phyloP scores from a whole-genome alignment of 64 coral and sea anemone genomes.

The Actinia equina region DNA sequence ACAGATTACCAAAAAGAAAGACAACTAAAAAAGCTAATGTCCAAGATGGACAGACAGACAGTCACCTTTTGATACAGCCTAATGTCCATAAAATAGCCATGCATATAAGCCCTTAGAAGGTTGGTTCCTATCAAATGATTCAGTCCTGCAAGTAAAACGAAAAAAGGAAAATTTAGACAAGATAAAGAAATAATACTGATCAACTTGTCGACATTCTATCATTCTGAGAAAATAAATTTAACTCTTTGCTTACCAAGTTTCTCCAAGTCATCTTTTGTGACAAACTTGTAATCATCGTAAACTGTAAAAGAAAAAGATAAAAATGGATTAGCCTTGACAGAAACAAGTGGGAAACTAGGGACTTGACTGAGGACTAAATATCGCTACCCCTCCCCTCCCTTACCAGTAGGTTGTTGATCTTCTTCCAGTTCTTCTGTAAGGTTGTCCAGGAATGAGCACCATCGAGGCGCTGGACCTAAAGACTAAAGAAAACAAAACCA shows the following conservation, averaged over 20 bases:
- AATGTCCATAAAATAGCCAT: conserved; percentile 96
- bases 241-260: conserved; percentile 54
- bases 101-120: conserved; percentile 94
- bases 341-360: not conserved
- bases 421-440: conserved; percentile 97
- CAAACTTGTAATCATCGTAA: conserved; percentile 99
- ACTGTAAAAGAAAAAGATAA: conserved; percentile 40
- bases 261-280: conserved; percentile 84
- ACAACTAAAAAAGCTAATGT: too few relatives aligned
- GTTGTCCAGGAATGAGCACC: conserved; percentile 97
- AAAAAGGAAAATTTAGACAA: not conserved
- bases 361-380: not conserved
- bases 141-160: conserved; percentile 38
- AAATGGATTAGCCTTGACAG: not conserved
- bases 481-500: conserved; percentile 35
- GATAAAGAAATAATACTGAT: too few relatives aligned
- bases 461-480: conserved; percentile 87
- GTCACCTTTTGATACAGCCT: conserved; percentile 92
- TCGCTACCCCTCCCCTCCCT: not conserved
- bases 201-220: too few relatives aligned
- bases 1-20: too few relatives aligned
- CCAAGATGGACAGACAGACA: too few relatives aligned
- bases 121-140: conserved; percentile 95
- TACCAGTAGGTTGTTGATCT: conserved; percentile 89
- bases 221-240: not conserved